Percentiles rank a stretch among this genome's conserved stretches.
phyloP scores from a whole-genome alignment of 2,888 invertebrate species.

The Hyposoter dolosus region DNA sequence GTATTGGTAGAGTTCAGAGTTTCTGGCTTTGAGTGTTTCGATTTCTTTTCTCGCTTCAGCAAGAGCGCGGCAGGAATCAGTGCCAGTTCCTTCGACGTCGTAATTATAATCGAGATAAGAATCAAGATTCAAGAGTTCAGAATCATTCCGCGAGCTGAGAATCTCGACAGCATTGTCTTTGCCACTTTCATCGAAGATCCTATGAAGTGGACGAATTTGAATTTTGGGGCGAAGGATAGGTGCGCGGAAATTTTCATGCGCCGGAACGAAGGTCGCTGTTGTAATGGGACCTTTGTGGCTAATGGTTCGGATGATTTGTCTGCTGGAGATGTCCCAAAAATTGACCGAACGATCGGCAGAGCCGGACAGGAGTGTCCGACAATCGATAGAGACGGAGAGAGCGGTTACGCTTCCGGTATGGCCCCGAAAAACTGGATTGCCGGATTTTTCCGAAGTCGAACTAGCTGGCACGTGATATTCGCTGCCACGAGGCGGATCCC shows the following conservation, averaged over 20 bases:
- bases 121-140: slow-evolving; percentile 71
- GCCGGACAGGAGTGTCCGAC: slow-evolving; percentile 90
- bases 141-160: slow-evolving; percentile 65
- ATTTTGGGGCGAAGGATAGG: slow-evolving; percentile 87
- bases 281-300: slow-evolving; percentile 91
- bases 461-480: slow-evolving; percentile 87
- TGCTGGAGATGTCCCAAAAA: slow-evolving; percentile 93
- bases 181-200: slow-evolving; percentile 87
- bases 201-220: slow-evolving; percentile 88
- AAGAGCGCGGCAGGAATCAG: slow-evolving; percentile 61
- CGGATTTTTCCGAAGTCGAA: slow-evolving; percentile 83
- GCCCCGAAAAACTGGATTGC: slow-evolving; percentile 87
- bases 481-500: slow-evolving; percentile 88
- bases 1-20: slow-evolving; percentile 75
- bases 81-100: slow-evolving; percentile 36
- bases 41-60: slow-evolving; percentile 74
- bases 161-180: slow-evolving; percentile 84
- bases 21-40: slow-evolving; percentile 74
- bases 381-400: slow-evolving; percentile 90
- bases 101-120: slow-evolving; percentile 59
- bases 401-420: slow-evolving; percentile 90
- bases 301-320: slow-evolving; percentile 90
- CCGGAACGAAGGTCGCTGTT: slow-evolving; percentile 89
- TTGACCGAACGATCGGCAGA: slow-evolving; percentile 91
- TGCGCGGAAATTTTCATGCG: slow-evolving; percentile 87